Evolutionary conservation across 2,797 vertebrate genomes (phyloP), one percentile per base, ranked within the genome.

Genomic region (Chromobotia macracanthus): DNA sequence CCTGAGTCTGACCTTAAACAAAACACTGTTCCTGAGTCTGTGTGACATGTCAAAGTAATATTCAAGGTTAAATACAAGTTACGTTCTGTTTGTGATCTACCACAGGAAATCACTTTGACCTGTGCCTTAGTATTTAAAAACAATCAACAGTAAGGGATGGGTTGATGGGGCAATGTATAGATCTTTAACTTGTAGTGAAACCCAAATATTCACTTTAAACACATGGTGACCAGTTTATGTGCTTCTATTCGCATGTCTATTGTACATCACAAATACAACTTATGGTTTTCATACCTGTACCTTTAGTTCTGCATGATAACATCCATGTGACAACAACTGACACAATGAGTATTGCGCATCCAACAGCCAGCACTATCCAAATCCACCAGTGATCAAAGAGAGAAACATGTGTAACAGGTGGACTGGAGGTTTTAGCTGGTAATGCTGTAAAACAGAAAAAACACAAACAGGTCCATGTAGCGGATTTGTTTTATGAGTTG

Each of bases 1-100:
- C 18, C 25, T 66, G 23, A 3, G 0, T 28, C 46, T 83, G 77
- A 80, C 75, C 72, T 79, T 56, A 23, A 78, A 78, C 58, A 69
- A 38, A 60, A 38, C 19, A 23, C 60, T 64, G 55, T n/a, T 41
- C 53, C 44, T 70, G 48, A 48, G 10, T 55, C 50, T 71, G 63
- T 18, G 4, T 25, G 7, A 15, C 9, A 46, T 55, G 55, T 82
- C 1, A 0, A 5, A 28, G 16, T 61, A 61, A 16, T 61, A 38
- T 4, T 10, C 7, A 35, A 28, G 58, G 28, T 61, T 63, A 9
- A 56, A 21, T 21, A 19, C 7, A 55, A 51, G 48, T 51, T 11
- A 41, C 9, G 38, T 1, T 41, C 1, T 41, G 38, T 41, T 44
- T 11, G 41, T 10, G 41, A 11, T 10, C 10, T 41, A 44, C 50